Evolutionary conservation across 2,797 vertebrate species (phyloP).

Genomic region (Kryptolebias ocellatus): DNA sequence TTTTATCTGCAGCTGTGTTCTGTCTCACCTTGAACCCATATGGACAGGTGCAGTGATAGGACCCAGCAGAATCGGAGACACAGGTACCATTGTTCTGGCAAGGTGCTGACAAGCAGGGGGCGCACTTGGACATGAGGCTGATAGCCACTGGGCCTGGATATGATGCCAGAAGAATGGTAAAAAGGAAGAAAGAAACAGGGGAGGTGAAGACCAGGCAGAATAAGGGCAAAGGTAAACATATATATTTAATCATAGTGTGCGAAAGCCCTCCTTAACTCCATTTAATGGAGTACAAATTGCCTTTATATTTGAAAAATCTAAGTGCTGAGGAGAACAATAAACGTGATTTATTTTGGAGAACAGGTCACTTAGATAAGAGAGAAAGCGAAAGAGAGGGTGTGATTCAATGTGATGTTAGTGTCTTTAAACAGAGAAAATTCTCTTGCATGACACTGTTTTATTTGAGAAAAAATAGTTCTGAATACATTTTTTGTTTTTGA

Average conservation of each 20-base stretch:
- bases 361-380: neutral
- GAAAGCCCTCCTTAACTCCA: slow-evolving; percentile 3
- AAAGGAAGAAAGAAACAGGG: neutral
- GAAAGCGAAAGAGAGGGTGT: slow-evolving; percentile 3
- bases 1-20: neutral
- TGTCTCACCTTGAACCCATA: slow-evolving; percentile 91
- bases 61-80: slow-evolving; percentile 83
- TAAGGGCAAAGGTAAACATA: slow-evolving; percentile 2
- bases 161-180: slow-evolving; percentile 32
- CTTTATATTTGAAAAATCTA: slow-evolving; percentile 12
- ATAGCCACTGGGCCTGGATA: slow-evolving; percentile 88
- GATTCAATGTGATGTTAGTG: slow-evolving; percentile 17
- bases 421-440: no score
- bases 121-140: slow-evolving; percentile 90
- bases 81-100: slow-evolving; percentile 96
- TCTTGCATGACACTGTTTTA: no score
- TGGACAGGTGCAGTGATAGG: slow-evolving; percentile 92
- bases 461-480: no score
- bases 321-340: slow-evolving; percentile 29
- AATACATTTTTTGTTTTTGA: no score
- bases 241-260: slow-evolving; percentile 20
- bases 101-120: slow-evolving; percentile 90
- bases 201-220: slow-evolving; percentile 13
- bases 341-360: slow-evolving; percentile 23
- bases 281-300: slow-evolving; percentile 24